These are phyloP conservation scores for Magallana ariakensis DNA, from an alignment of 1,140 invertebrate species.

Conservation along the genomic window DNA sequence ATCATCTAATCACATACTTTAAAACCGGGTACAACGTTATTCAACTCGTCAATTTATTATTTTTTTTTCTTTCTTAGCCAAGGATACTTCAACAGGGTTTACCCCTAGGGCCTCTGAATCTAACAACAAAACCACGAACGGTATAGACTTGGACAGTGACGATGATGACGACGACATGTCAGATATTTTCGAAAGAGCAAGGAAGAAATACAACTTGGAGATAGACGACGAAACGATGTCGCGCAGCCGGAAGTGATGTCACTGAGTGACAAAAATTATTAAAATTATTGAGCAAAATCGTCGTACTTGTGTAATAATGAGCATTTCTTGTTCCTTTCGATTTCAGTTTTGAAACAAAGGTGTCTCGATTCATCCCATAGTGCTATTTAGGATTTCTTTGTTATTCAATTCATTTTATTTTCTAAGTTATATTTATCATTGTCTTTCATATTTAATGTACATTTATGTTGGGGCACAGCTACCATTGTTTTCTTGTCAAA, in stretches of 20 bases:
- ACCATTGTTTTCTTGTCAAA: too few species aligned
- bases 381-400: not conserved
- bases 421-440: too few species aligned
- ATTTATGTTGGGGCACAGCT: too few species aligned
- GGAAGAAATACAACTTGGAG: slow-evolving; percentile 64
- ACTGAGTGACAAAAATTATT: not conserved
- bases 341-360: not conserved
- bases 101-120: slow-evolving; percentile 14
- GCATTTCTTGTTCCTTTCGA: too few species aligned
- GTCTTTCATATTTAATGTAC: too few species aligned
- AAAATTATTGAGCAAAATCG: too few species aligned
- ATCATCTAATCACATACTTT: too few species aligned
- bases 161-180: slow-evolving; percentile 61
- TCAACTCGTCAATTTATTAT: too few species aligned
- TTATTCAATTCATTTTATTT: not conserved
- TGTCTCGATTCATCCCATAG: not conserved
- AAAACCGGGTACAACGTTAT: too few species aligned
- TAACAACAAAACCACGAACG: slow-evolving; percentile 37
- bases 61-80: not conserved
- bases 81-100: slow-evolving; percentile 3
- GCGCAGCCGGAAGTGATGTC: slow-evolving; percentile 25
- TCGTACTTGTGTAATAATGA: too few species aligned
- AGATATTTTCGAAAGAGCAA: slow-evolving; percentile 65
- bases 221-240: slow-evolving; percentile 60
- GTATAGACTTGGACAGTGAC: slow-evolving; percentile 57